Evolutionary conservation across 2,888 invertebrate species (phyloP).

Genomic region (Arrhopalites spinosus): DNA sequence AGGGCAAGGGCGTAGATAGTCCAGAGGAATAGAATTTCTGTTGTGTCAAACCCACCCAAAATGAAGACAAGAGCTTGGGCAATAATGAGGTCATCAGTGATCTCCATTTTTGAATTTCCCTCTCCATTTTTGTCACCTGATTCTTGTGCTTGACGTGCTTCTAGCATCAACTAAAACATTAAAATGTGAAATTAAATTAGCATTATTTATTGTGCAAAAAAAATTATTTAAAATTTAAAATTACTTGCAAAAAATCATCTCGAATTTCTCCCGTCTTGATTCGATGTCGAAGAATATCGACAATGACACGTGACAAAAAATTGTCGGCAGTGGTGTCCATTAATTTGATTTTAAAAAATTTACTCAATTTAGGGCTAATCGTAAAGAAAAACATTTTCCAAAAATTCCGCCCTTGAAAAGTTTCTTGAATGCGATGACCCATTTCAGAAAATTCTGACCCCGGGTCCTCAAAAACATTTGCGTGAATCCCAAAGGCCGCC

Average conservation of each 20-base stretch:
- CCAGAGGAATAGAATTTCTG: not conserved
- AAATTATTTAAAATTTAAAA: no score
- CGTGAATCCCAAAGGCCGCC: slow-evolving; percentile 14
- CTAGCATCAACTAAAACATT: not conserved
- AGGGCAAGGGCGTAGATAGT: slow-evolving; percentile 21
- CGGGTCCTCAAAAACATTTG: slow-evolving; percentile 13
- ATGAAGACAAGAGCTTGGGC: slow-evolving; percentile 15
- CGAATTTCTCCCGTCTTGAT: slow-evolving; percentile 17
- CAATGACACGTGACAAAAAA: slow-evolving; percentile 7
- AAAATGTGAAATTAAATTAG: no score
- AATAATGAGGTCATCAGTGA: slow-evolving; percentile 27
- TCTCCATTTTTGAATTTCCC: not conserved
- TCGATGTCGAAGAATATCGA: not conserved
- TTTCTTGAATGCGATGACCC: not conserved
- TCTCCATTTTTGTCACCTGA: slow-evolving; percentile 8
- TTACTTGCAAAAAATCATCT: slow-evolving; percentile 24
- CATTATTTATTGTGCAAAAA: no score
- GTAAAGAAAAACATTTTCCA: not conserved
- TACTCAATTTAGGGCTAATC: not conserved
- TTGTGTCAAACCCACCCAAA: slow-evolving; percentile 17
- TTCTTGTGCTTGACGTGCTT: not conserved
- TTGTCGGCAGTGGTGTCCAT: slow-evolving; percentile 2
- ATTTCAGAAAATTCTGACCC: not conserved
- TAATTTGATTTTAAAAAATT: slow-evolving; percentile 3
- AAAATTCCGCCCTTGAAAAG: not conserved